Evolutionary conservation across 2,113 vertebrate genomes (phyloP), one percentile per base, ranked within the genome.

Genomic region (Chlorodrepanis virens): DNA sequence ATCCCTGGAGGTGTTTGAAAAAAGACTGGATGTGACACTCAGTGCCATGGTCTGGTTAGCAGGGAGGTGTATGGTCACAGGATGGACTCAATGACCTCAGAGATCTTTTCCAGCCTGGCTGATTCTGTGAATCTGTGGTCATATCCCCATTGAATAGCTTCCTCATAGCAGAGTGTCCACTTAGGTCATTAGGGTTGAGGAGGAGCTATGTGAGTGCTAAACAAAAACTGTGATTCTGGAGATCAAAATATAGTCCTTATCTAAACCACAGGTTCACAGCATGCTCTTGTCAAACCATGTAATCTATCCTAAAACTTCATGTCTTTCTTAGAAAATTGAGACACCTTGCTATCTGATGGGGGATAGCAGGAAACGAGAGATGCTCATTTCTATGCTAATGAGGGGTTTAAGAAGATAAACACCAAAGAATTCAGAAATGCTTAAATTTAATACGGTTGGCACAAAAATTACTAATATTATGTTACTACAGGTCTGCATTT

Each of bases 331-430:
- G 50, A 85, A 91, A 84, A 95, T 50, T 84, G 81, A 95, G 89
- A 89, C 59, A 67, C 78, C 45, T 87, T 89, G 63, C 24, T 93
- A 89, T 78, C 89, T 87, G 91, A 89, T 81, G 21, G 9, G 8
- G 68, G 29, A 83, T 61, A 84, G 44, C 49, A 89, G 69, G 61
- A 96, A 94, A 69, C 65, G 39, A 81, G 60, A 92, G 42, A 77
- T 75, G 63, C 25, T 94, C 52, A 90, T 91, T 95, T 91, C 80
- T 92, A 95, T 95, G 84, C 33, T 94, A 96, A 96, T 94, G 57
- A 94, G 21, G 22, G 10, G 2, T 86, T 89, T 74, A 83, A 84
- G 74, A 27, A 92, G 90, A 84, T 77, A 87, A 91, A 91, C 44
- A 87, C 53, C 49, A 81, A 71, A 83, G 49, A 59, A 63, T 77